Evolutionary conservation across 53 echinoderm and acorn worm species (phyloP).

Genomic region (Paracentrotus lividus): DNA sequence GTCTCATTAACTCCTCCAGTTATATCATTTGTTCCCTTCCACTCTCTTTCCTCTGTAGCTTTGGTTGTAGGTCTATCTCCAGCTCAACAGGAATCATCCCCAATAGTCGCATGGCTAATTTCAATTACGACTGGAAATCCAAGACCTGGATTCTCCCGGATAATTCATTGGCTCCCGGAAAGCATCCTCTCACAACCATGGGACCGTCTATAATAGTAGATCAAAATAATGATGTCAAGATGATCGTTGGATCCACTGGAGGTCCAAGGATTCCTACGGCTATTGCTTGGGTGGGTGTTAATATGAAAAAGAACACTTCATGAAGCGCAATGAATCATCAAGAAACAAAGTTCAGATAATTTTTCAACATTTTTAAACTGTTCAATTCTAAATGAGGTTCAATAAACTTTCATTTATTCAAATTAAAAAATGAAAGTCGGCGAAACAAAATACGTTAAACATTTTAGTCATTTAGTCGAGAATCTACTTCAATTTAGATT

Average conservation of each 20-base stretch:
- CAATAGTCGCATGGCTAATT: constrained; percentile 76
- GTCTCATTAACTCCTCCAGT: no score
- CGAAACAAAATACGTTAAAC: no score
- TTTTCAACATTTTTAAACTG: no score
- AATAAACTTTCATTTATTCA: no score
- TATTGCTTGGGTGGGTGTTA: constrained; percentile 75
- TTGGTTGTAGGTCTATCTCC: constrained; percentile 74
- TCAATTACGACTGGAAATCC: constrained; percentile 66
- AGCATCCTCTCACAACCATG: constrained; percentile 72
- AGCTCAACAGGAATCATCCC: constrained; percentile 74
- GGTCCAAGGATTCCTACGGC: constrained; percentile 75
- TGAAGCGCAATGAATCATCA: no score
- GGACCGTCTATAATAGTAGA: constrained; percentile 68
- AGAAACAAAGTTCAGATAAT: no score
- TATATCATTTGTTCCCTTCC: no score
- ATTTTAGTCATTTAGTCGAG: no score
- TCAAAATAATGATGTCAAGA: constrained; percentile 60
- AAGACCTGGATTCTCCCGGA: constrained; percentile 63
- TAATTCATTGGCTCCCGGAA: constrained; percentile 70
- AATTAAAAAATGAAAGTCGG: no score
- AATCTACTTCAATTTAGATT: no score
- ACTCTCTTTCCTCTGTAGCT: constrained; percentile 53
- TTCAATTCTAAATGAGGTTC: no score
- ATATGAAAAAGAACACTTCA: no score
- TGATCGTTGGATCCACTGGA: constrained; percentile 78